These are phyloP conservation scores for Xestia sexstrigata DNA, from an alignment of 2,888 invertebrate genomes.

Conservation along the genomic window DNA sequence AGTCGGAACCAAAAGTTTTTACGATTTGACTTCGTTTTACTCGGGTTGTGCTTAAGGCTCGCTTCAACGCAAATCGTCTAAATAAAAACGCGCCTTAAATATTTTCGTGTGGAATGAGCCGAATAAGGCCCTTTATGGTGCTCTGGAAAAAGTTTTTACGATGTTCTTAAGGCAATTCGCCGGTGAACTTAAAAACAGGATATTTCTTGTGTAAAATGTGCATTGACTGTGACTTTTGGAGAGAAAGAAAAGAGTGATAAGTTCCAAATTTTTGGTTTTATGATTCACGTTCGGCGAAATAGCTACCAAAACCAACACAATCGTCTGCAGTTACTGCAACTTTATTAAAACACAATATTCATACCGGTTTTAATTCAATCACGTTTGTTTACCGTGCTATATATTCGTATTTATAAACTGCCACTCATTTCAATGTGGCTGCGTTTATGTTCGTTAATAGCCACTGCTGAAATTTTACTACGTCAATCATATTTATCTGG, in stretches of 20 bases:
- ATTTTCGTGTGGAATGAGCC: slow-evolving; percentile 57
- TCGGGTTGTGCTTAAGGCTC: slow-evolving; percentile 39
- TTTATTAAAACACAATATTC: slow-evolving; percentile 12
- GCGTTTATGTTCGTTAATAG: neutral
- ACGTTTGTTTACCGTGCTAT: neutral
- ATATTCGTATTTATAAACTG: slow-evolving; percentile 9
- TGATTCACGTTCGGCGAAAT: neutral
- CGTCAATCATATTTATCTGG: slow-evolving; percentile 19
- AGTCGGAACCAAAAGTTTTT: slow-evolving; percentile 39
- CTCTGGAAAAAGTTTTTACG: slow-evolving; percentile 51
- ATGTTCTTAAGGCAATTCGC: slow-evolving; percentile 47
- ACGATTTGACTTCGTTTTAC: slow-evolving; percentile 51
- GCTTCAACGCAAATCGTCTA: slow-evolving; percentile 55
- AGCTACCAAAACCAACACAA: neutral
- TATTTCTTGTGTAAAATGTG: slow-evolving; percentile 24
- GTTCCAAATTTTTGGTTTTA: neutral
- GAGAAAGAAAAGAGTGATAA: neutral
- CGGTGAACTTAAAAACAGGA: slow-evolving; percentile 40
- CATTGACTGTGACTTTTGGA: neutral
- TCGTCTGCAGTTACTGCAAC: neutral
- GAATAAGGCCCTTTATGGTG: slow-evolving; percentile 48
- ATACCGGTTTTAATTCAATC: slow-evolving; percentile 16
- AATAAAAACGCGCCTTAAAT: slow-evolving; percentile 57
- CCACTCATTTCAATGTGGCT: neutral
- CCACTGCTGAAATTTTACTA: slow-evolving; percentile 10